A percentile compares a stretch with the other conserved stretches of the same genome.
Evolutionary conservation across 2,888 invertebrate species (phyloP).

Genomic region (Raillietiella orientalis): DNA sequence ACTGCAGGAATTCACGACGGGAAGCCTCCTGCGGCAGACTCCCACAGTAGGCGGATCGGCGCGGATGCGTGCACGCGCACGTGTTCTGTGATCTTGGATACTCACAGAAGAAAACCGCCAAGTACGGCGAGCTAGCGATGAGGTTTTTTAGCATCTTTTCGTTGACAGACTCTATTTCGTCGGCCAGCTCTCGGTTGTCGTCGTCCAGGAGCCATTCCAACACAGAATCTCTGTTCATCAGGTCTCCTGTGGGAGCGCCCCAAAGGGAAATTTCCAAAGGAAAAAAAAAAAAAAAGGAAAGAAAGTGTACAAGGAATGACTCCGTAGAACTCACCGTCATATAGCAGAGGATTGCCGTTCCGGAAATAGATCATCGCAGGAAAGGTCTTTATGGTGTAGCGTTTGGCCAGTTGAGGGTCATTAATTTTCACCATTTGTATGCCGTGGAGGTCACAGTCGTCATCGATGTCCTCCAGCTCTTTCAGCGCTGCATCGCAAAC

Average conservation of each 20-base stretch:
- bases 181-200: conserved; percentile 64
- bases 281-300: conserved; percentile 3
- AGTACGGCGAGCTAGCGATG: conserved; percentile 46
- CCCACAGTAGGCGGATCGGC: no score
- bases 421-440: conserved; percentile 78
- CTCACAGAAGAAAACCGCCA: conserved; percentile 76
- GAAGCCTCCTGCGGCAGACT: no score
- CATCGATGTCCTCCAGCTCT: conserved; percentile 56
- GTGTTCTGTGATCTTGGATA: no score
- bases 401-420: conserved; percentile 60
- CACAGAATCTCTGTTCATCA: conserved; percentile 67
- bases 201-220: conserved; percentile 76
- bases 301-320: conserved; percentile 2
- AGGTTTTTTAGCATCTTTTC: conserved; percentile 56
- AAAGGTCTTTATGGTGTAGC: conserved; percentile 76
- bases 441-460: conserved; percentile 67
- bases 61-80: no score
- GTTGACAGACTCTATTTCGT: conserved; percentile 77
- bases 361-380: conserved; percentile 70
- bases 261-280: conserved; percentile 4
- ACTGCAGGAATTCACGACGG: no score
- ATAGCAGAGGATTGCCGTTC: conserved; percentile 54
- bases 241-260: conserved; percentile 26
- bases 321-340: conserved; percentile 35
- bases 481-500: conserved; percentile 68